Base-by-base conservation (phyloP, 2,888 invertebrate species). In the Folsomia candida region DNA sequence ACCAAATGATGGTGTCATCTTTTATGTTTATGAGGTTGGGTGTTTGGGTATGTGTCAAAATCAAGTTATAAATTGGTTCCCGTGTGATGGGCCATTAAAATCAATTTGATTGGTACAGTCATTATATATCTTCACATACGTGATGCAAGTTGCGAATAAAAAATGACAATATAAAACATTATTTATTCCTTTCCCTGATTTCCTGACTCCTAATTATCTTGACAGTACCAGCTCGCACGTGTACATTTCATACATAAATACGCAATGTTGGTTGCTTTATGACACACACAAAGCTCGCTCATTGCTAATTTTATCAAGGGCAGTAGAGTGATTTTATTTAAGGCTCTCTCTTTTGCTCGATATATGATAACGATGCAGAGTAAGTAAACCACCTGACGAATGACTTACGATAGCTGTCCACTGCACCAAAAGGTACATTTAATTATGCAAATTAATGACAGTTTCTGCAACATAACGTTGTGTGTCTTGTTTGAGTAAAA, bases 1-100 rank as follows among this genome's bases (percentile, higher is more conserved):
- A 65, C 65, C 65, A 65, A 51, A 4, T 26, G 65, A 65, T 65
- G 65, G 11, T 65, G 65, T 65, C 65, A 65, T 65, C 65, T 14
- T 51, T 25, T 51, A 62, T 37, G 37, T 37, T 37, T 37, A 37
- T 37, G 37, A 37, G 37, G 37, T 37, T 37, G 37, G 14, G 47
- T 47, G 9, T 9, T 47, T 18, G 47, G 54, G 54, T 54, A 54
- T 54, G 22, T 54, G 54, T 54, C 54, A 54, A 54, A 54, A 54
- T 54, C 54, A 20, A 18, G 54, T 22, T 54, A 54, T 54, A 54
- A 54, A 54, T 54, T 54, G 37, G 37, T 37, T 6, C 11, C 4
- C n/a, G 54, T 22, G 22, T 54, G 54, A 54, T 54, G 54, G 54
- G 54, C 54, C 54, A 54, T 54, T 54, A 54, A 54, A 54, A 54